Evolutionary conservation across 2,888 invertebrate species (phyloP).

Genomic region (Drosophila prostipennis): DNA sequence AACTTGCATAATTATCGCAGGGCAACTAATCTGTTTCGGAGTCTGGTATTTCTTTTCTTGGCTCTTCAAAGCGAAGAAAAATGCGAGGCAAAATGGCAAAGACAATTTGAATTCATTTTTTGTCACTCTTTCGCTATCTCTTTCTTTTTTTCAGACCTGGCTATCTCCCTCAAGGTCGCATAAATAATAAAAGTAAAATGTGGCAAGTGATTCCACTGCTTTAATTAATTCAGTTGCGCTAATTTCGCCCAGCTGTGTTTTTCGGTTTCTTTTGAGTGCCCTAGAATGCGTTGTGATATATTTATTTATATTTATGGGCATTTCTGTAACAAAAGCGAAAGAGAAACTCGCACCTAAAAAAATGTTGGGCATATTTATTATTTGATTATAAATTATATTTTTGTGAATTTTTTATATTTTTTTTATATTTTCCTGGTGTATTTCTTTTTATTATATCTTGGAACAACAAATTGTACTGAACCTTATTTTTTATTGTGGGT

Average conservation of each 20-base stretch:
- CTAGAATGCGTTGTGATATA: slow-evolving; percentile 16
- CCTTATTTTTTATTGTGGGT: too few species aligned
- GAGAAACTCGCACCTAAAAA: slow-evolving; percentile 1
- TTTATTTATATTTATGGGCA: slow-evolving; percentile 3
- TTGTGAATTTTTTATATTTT: not conserved
- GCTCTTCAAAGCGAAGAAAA: slow-evolving; percentile 27
- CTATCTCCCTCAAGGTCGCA: slow-evolving; percentile 68
- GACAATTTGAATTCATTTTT: slow-evolving; percentile 49
- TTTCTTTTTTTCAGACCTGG: slow-evolving; percentile 15
- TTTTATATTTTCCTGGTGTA: not conserved
- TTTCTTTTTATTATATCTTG: not conserved
- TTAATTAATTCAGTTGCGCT: slow-evolving; percentile 77
- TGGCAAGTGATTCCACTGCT: slow-evolving; percentile 58
- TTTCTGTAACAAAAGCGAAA: not conserved
- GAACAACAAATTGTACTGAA: not conserved
- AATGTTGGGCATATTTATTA: slow-evolving; percentile 3
- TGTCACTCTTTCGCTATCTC: slow-evolving; percentile 44
- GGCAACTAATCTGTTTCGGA: slow-evolving; percentile 23
- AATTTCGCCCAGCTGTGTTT: slow-evolving; percentile 60
- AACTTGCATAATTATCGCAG: slow-evolving; percentile 60
- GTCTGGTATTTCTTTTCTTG: slow-evolving; percentile 9
- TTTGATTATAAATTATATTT: not conserved
- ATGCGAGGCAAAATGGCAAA: slow-evolving; percentile 50
- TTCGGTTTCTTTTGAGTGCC: slow-evolving; percentile 22
- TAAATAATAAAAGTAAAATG: slow-evolving; percentile 60